A percentile compares a stretch with the other conserved stretches of the same genome.
Conservation (phyloP, 2,113 vertebrate genomes). For the Connochaetes taurinus region DNA sequence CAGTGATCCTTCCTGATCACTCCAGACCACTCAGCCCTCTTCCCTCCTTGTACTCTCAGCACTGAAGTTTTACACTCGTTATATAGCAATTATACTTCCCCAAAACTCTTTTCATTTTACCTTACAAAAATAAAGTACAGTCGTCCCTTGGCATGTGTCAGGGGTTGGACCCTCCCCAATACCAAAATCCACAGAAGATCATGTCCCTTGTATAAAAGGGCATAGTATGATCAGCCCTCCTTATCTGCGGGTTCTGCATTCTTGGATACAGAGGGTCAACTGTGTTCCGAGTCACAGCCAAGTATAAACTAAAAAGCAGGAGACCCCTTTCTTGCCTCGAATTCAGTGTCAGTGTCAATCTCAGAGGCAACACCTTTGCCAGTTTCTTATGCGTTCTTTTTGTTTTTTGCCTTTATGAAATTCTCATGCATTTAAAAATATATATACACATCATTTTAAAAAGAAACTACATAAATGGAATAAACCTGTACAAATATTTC, state of each 20-base stretch:
- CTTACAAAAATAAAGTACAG: not conserved
- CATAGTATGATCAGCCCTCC: not conserved
- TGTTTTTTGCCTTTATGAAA: not conserved
- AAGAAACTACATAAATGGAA: not conserved
- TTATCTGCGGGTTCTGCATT: not conserved
- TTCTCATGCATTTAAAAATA: not conserved
- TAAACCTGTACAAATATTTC: not conserved
- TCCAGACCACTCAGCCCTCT: not conserved
- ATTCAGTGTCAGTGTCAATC: not conserved
- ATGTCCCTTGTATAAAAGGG: not conserved
- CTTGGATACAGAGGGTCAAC: not conserved
- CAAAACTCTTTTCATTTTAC: not conserved
- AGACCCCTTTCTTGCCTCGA: not conserved
- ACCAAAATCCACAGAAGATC: not conserved
- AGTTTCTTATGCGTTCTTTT: not conserved
- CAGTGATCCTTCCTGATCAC: not conserved
- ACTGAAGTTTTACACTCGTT: not conserved
- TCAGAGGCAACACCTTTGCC: not conserved
- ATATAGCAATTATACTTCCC: not conserved
- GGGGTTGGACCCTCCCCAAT: not conserved
- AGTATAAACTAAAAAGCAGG: not conserved
- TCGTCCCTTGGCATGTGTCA: not conserved
- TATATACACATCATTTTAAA: not conserved
- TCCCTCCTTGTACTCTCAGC: not conserved
- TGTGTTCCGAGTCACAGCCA: not conserved